phyloP scores from a whole-genome alignment of 2,888 invertebrate species.

The Caenorhabditis sp. region DNA sequence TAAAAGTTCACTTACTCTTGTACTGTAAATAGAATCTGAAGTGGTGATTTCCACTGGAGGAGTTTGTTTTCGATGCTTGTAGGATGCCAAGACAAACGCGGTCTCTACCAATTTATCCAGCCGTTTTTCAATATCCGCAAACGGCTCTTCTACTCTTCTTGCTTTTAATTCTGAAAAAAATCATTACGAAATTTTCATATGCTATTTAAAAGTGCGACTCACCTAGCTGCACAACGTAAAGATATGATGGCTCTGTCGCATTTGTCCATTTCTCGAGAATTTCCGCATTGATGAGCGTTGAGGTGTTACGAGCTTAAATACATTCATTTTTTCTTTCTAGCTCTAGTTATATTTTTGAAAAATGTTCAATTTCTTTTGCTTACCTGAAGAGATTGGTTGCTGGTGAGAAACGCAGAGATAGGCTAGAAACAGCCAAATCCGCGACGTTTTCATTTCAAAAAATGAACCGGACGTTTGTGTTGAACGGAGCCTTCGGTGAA shows the following conservation, averaged over 20 bases:
- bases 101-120: slow-evolving; percentile 42
- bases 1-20: slow-evolving; percentile 33
- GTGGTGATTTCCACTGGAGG: slow-evolving; percentile 39
- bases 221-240: slow-evolving; percentile 55
- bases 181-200: neutral
- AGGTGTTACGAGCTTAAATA: neutral
- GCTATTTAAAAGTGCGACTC: neutral
- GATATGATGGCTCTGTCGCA: slow-evolving; percentile 37
- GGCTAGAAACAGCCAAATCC: neutral
- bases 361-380: too few species aligned
- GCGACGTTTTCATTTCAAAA: neutral
- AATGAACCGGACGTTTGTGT: slow-evolving; percentile 29
- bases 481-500: slow-evolving; percentile 28
- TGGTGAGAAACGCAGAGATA: neutral
- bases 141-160: slow-evolving; percentile 42
- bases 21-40: slow-evolving; percentile 21
- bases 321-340: neutral
- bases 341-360: slow-evolving; percentile 1
- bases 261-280: slow-evolving; percentile 38
- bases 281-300: slow-evolving; percentile 5
- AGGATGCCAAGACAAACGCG: slow-evolving; percentile 40
- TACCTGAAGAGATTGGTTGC: slow-evolving; percentile 21
- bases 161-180: slow-evolving; percentile 48
- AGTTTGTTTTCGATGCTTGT: slow-evolving; percentile 52
- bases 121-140: slow-evolving; percentile 38